These are phyloP conservation scores for Phalloptychus januarius DNA, from an alignment of 2,797 vertebrate genomes.

Conservation along the genomic window DNA sequence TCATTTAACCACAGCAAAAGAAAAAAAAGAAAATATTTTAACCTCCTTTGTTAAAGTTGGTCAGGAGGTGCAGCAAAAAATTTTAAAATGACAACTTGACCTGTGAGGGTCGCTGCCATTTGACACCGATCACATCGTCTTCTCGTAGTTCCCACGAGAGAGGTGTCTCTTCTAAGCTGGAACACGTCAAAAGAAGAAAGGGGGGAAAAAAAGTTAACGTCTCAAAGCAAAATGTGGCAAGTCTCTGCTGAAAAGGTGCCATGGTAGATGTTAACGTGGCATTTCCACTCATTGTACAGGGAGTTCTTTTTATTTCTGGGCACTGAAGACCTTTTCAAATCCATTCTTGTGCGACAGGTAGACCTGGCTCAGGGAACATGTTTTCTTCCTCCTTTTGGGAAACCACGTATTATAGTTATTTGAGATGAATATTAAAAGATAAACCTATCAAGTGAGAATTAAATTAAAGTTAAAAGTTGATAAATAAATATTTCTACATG, in stretches of 20 bases:
- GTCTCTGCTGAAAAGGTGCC: constrained; percentile 6
- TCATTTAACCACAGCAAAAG: neutral
- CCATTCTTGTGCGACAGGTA: neutral
- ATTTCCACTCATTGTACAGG: neutral
- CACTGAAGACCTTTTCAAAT: constrained; percentile 1
- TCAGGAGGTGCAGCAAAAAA: neutral
- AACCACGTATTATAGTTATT: neutral
- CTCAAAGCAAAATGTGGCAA: neutral
- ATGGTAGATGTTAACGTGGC: constrained; percentile 3
- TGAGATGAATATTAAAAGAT: neutral
- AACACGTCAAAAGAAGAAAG: neutral
- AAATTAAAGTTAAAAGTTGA: neutral
- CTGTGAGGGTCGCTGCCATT: neutral
- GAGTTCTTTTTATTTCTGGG: constrained; percentile 4
- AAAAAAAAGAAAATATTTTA: neutral
- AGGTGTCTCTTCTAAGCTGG: neutral
- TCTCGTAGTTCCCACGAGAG: neutral
- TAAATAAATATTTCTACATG: neutral
- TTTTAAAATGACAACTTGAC: neutral
- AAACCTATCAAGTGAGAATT: neutral
- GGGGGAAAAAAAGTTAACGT: neutral
- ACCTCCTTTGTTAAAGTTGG: neutral
- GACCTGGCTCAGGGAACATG: neutral
- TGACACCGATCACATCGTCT: neutral
- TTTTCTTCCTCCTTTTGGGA: neutral